Conservation (phyloP, 2,113 vertebrate species). For the Meles meles region DNA sequence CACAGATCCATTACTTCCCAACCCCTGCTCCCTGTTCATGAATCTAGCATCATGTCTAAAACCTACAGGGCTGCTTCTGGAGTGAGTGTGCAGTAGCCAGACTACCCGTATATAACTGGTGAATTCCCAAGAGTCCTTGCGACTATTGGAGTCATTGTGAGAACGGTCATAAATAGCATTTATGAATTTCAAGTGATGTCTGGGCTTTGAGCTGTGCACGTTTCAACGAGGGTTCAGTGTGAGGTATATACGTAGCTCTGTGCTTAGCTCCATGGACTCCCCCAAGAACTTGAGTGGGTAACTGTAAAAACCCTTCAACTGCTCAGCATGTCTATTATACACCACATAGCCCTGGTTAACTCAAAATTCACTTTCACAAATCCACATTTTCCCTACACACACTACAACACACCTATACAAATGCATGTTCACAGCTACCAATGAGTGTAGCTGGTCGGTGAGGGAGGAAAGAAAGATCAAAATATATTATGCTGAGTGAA, state of each 20-base stretch:
- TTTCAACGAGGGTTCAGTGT: not conserved
- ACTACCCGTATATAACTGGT: rapidly evolving
- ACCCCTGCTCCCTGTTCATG: not conserved
- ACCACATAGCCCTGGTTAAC: not conserved
- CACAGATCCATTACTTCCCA: not conserved
- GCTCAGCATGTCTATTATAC: too few species aligned
- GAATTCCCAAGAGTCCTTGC: not conserved
- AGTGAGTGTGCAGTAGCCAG: rapidly evolving
- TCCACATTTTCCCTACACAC: not conserved
- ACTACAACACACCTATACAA: not conserved
- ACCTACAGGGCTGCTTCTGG: not conserved
- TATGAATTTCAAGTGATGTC: not conserved
- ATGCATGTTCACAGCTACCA: not conserved
- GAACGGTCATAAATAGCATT: not conserved
- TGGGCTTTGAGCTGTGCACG: not conserved
- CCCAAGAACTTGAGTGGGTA: not conserved
- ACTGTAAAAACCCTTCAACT: not conserved
- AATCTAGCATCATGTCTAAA: not conserved
- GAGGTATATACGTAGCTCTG: not conserved
- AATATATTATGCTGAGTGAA: too few species aligned
- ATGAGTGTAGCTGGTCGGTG: not conserved
- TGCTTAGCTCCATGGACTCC: not conserved
- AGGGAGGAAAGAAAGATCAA: not conserved
- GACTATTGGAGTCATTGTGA: too few species aligned
- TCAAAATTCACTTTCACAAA: not conserved